Conservation (phyloP, 2,888 invertebrate species). For the Strigamia crassipes region DNA sequence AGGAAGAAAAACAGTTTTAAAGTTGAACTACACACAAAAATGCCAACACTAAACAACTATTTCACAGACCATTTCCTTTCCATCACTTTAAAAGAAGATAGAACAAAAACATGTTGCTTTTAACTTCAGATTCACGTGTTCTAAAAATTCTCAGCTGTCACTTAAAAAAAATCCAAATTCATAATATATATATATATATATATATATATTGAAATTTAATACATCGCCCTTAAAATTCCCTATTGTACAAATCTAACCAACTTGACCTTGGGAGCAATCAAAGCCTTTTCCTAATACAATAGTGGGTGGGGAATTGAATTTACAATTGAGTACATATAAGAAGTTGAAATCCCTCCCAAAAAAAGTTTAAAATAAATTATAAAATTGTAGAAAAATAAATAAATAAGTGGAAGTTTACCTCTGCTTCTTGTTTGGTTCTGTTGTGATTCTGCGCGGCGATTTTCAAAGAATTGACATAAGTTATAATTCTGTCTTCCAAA, state of each 20-base stretch:
- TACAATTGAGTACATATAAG: neutral
- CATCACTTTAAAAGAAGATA: neutral
- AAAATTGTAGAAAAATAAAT: neutral
- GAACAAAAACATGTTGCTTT: neutral
- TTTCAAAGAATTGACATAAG: constrained; percentile 46
- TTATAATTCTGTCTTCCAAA: constrained; percentile 41
- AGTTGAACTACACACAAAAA: neutral
- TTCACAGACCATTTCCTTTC: neutral
- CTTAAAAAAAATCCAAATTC: no score
- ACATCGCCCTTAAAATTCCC: neutral
- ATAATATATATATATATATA: no score
- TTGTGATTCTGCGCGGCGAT: constrained; percentile 45
- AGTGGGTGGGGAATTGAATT: constrained; percentile 5
- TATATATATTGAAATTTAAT: no score
- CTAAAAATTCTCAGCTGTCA: neutral
- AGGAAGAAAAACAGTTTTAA: neutral
- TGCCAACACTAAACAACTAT: neutral
- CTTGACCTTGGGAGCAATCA: constrained; percentile 17
- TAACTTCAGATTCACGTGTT: neutral
- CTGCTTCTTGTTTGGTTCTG: constrained; percentile 47
- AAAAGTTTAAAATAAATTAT: neutral
- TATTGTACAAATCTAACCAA: neutral
- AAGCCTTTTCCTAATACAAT: constrained; percentile 18
- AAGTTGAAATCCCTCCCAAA: neutral
- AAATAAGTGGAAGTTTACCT: no score